These are phyloP conservation scores for Empis stercorea DNA, from an alignment of 2,888 invertebrate species.

Conservation along the genomic window DNA sequence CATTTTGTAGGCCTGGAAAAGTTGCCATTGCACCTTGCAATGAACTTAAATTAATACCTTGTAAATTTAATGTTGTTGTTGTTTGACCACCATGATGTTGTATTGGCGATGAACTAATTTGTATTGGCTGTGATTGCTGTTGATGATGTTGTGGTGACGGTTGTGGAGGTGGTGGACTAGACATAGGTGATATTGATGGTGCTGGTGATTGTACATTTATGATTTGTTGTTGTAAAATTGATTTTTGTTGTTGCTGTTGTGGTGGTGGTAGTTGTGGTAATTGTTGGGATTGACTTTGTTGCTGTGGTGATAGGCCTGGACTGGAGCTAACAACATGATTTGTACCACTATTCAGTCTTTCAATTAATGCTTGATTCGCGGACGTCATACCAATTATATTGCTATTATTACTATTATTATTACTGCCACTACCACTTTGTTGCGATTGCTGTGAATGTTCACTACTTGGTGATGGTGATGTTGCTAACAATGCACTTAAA, in stretches of 20 bases:
- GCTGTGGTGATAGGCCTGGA: conserved; percentile 27
- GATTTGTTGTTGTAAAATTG: conserved; percentile 25
- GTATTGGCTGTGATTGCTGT: conserved; percentile 18
- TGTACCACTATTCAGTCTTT: conserved; percentile 30
- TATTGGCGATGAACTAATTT: conserved; percentile 33
- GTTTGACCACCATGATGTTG: conserved; percentile 17
- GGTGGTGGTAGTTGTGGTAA: conserved; percentile 8
- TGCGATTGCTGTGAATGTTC: conserved; percentile 25
- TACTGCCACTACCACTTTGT: conserved; percentile 1
- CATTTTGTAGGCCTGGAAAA: conserved; percentile 60
- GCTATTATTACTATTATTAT: conserved; percentile 2
- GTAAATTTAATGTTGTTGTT: conserved; percentile 42
- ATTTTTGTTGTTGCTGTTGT: conserved; percentile 24
- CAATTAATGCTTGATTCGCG: conserved; percentile 29
- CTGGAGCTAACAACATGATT: conserved; percentile 15
- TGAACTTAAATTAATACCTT: conserved; percentile 61
- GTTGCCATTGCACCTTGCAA: conserved; percentile 43
- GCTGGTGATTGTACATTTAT: conserved; percentile 28
- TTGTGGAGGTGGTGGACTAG: conserved; percentile 43
- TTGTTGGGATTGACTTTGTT: conserved; percentile 18
- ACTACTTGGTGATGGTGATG: conserved; percentile 31
- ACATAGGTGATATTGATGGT: conserved; percentile 43
- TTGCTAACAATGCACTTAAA: conserved; percentile 43
- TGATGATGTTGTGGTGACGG: conserved; percentile 27
- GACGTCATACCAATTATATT: conserved; percentile 8